Evolutionary conservation across 1,140 invertebrate species (phyloP), one percentile per base, ranked within the genome.

Genomic region (Brachionus paranguensis): DNA sequence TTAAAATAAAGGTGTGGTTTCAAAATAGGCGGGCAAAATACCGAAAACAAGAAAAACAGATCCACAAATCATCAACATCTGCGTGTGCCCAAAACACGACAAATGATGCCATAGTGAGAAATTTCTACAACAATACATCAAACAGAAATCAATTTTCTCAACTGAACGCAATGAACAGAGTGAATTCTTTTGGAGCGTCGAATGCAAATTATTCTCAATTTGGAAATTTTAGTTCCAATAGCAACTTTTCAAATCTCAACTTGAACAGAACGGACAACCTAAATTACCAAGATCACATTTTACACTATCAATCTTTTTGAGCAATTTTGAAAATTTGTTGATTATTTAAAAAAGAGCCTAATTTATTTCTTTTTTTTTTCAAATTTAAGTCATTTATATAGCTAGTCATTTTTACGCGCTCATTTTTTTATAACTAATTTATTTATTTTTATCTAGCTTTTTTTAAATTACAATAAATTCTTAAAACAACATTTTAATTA

Each of bases 21-120:
- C 85, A 86, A 78, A 86, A 86, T 68, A 76, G 85, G 45, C 55
- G 85, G 27, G 85, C 85, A 0, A 86, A 86, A 70, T 85, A 86
- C 64, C 53, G 85, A 70, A 86, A 86, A 72, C 85, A 86, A 85
- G 85, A 86, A 65, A 86, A 86, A 64, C 85, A 86, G 60, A 65
- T 86, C 20, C 84, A 86, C 60, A 86, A 86, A 72, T 37, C 85
- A 47, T 37, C 60, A 1, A n/a, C 78, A 64, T n/a, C 29, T 3
- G 14, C 12, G 4, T 72, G 33, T 41, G 3, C 14, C 1, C 65
- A 68, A 55, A 79, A 43, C 33, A 33, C n/a, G 5, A 8, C 17
- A 12, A 64, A 20, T 27, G 27, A 64, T 10, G 33, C 78, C n/a
- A 64, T 81, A 27, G 37, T 81, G 24, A 60, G 78, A 60, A 81